These are phyloP conservation scores for Coccyzus lansbergi DNA, from an alignment of 2,797 vertebrate species.

Conservation along the genomic window DNA sequence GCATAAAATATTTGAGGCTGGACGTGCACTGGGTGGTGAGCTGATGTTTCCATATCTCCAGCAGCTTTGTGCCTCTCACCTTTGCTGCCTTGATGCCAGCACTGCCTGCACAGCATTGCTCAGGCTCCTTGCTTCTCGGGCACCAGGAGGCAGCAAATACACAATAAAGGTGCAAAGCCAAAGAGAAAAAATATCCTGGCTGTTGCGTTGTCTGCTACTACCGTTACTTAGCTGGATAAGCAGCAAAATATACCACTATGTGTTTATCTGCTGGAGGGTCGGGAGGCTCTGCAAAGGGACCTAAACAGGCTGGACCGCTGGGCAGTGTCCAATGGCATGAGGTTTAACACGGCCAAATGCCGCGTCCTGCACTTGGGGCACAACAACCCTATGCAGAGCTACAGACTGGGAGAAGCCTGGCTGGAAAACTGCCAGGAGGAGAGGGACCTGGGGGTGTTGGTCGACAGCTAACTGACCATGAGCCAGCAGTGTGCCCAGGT, in stretches of 20 bases:
- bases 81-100: background rate
- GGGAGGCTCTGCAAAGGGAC: too few species aligned
- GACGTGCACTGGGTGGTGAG: accelerated
- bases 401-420: too few species aligned
- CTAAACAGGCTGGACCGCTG: too few species aligned
- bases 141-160: slow-evolving; percentile 62
- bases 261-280: too few species aligned
- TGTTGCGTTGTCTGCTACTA: background rate
- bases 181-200: background rate
- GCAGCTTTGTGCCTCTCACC: accelerated
- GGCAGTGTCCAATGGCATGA: too few species aligned
- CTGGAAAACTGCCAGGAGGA: too few species aligned
- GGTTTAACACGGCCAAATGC: too few species aligned
- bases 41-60: background rate
- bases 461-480: too few species aligned
- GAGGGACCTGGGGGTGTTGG: too few species aligned
- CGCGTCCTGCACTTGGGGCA: too few species aligned
- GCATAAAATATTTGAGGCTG: background rate
- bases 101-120: background rate
- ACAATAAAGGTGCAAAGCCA: slow-evolving; percentile 1
- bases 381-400: too few species aligned
- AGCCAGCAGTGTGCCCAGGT: too few species aligned
- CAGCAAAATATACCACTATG: accelerated
- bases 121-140: background rate
- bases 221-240: background rate